Evolutionary conservation across 2,797 vertebrate genomes (phyloP).

Genomic region (Danio jaintianensis): DNA sequence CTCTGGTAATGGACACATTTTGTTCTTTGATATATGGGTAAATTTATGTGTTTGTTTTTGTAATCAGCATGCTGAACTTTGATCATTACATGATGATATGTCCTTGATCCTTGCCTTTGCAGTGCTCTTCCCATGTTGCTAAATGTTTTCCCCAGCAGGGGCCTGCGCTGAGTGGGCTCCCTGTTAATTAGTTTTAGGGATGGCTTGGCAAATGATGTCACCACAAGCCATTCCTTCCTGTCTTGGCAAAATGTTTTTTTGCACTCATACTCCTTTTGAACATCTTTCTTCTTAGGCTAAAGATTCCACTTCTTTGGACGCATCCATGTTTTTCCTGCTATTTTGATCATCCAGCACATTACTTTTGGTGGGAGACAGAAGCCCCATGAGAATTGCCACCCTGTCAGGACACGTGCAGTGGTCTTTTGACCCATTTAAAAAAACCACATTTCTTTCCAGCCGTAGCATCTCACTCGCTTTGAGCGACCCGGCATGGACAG

Average conservation of each 20-base stretch:
- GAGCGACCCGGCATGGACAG: conserved; percentile 64
- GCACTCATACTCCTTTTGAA: conserved; percentile 64
- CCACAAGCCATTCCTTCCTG: conserved; percentile 72
- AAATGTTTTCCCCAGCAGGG: conserved; percentile 4
- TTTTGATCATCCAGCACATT: conserved; percentile 74
- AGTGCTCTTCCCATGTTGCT: conserved; percentile 44
- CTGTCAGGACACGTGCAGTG: conserved; percentile 76
- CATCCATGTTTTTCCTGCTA: conserved; percentile 72
- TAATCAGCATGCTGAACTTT: not conserved
- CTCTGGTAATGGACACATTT: conserved; percentile 76
- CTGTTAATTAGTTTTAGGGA: conserved; percentile 59
- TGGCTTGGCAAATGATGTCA: conserved; percentile 65
- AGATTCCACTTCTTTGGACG: conserved; percentile 69
- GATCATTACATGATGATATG: conserved; percentile 14
- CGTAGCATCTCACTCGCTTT: conserved; percentile 58
- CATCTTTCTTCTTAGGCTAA: conserved; percentile 51
- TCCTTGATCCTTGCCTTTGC: conserved; percentile 40
- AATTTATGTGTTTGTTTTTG: conserved; percentile 34
- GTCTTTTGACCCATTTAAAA: conserved; percentile 79
- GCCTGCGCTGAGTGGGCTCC: conserved; percentile 57
- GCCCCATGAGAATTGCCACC: conserved; percentile 62
- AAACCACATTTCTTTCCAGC: conserved; percentile 69
- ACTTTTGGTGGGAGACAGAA: conserved; percentile 58
- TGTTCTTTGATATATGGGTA: conserved; percentile 51
- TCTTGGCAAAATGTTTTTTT: conserved; percentile 74